Evolutionary conservation across 2,888 invertebrate genomes (phyloP).

Genomic region (Nesidiocoris tenuis): DNA sequence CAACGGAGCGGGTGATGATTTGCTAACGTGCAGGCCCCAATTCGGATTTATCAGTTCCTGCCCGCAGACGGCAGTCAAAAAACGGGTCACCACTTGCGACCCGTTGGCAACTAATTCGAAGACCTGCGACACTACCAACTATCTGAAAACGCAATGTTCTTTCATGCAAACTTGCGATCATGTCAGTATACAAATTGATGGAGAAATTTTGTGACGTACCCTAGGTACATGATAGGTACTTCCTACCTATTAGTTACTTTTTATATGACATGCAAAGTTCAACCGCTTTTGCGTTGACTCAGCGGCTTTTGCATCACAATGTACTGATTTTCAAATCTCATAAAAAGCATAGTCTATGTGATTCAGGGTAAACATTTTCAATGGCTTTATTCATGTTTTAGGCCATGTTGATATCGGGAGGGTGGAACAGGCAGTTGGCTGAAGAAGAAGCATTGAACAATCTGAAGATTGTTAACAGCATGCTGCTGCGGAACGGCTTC

Average conservation of each 20-base stretch:
- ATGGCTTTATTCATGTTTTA: no score
- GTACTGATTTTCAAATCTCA: no score
- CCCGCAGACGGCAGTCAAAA: conserved; percentile 5
- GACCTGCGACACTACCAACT: conserved; percentile 55
- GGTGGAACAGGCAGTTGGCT: conserved; percentile 57
- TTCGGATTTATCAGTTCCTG: conserved; percentile 19
- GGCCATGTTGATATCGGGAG: conserved; percentile 58
- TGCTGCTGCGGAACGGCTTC: conserved; percentile 57
- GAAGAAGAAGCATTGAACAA: conserved; percentile 54
- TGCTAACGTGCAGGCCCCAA: conserved; percentile 54
- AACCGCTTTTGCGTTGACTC: no score
- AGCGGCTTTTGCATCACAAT: no score
- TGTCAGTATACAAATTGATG: conserved; percentile 46
- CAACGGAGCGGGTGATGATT: conserved; percentile 49
- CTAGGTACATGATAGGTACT: neutral
- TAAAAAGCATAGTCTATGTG: no score
- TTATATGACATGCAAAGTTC: no score
- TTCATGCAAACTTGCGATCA: conserved; percentile 58
- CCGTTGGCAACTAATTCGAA: conserved; percentile 56
- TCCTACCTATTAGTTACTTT: no score
- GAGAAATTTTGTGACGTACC: neutral
- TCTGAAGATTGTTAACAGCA: conserved; percentile 54
- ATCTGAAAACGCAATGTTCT: conserved; percentile 54
- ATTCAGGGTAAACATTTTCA: no score
- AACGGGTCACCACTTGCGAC: conserved; percentile 53